These are phyloP conservation scores for Motacilla tschutschensis DNA, from an alignment of 2,113 vertebrate genomes.

Conservation along the genomic window DNA sequence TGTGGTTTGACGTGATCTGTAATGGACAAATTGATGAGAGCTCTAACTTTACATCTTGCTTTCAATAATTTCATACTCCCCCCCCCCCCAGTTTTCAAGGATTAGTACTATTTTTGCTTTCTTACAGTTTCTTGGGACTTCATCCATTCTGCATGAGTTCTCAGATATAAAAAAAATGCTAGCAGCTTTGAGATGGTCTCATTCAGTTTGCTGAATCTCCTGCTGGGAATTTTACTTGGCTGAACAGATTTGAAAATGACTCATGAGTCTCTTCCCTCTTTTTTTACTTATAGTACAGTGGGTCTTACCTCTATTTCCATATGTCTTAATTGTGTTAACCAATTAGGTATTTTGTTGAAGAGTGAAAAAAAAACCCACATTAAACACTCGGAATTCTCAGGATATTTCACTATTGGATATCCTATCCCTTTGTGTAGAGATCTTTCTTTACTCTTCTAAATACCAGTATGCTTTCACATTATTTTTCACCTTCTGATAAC, in stretches of 20 bases:
- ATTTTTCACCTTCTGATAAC: not conserved
- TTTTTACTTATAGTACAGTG: not conserved
- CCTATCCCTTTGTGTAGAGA: not conserved
- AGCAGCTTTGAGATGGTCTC: not conserved
- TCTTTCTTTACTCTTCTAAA: not conserved
- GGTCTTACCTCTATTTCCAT: not conserved
- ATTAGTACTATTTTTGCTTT: constrained; percentile 3
- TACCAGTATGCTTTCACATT: not conserved
- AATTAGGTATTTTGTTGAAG: not conserved
- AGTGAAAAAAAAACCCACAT: not conserved
- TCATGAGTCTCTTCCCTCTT: not conserved
- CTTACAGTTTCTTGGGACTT: not conserved
- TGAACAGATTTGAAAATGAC: constrained; percentile 4
- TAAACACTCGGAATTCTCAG: not conserved
- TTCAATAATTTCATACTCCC: not conserved
- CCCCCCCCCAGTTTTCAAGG: not conserved
- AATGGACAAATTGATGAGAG: not conserved
- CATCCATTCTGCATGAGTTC: constrained; percentile 13
- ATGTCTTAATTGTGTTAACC: not conserved
- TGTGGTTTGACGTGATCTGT: not conserved
- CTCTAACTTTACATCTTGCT: not conserved
- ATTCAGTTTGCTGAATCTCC: constrained; percentile 12
- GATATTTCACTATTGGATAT: not conserved
- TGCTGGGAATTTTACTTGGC: constrained; percentile 28
- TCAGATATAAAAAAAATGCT: not conserved